Percentiles rank a stretch among this genome's conserved stretches.
These are phyloP conservation scores for Numenius arquata DNA, from an alignment of 2,113 vertebrate species.

Conservation along the genomic window DNA sequence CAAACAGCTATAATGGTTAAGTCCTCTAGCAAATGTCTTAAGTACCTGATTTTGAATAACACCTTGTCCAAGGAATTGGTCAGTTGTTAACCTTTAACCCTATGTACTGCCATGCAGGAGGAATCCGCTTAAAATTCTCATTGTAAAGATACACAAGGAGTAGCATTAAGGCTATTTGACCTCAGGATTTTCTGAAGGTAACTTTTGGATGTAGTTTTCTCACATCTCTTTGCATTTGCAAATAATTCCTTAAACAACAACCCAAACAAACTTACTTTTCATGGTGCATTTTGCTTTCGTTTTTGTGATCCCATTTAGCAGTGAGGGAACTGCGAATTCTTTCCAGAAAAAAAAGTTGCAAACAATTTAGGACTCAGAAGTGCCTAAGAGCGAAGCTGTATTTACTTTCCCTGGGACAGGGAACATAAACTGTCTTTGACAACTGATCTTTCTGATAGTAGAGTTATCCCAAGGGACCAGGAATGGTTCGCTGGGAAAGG, in stretches of 20 bases:
- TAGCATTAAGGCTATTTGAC: slow-evolving; percentile 54
- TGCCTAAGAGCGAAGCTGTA: background rate
- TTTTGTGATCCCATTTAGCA: background rate
- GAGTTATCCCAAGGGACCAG: background rate
- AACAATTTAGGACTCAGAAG: background rate
- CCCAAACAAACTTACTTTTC: background rate
- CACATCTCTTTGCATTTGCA: slow-evolving; percentile 2
- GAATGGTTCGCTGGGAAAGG: background rate
- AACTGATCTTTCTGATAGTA: background rate
- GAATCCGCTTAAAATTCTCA: slow-evolving; percentile 60
- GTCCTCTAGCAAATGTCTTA: slow-evolving; percentile 72
- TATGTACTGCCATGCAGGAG: slow-evolving; percentile 20
- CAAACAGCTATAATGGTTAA: slow-evolving; percentile 59
- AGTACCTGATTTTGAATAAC: slow-evolving; percentile 73
- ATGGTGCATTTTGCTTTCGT: background rate
- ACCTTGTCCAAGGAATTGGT: slow-evolving; percentile 67
- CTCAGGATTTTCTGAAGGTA: slow-evolving; percentile 55
- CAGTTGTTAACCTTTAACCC: slow-evolving; percentile 81
- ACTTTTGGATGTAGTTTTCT: background rate
- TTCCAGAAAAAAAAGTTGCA: background rate
- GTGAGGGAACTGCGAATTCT: background rate
- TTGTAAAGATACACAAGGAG: slow-evolving; percentile 39
- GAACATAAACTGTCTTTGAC: background rate
- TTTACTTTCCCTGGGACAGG: background rate
- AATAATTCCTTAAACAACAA: background rate